Base-by-base conservation (phyloP, 2,113 vertebrate species). In the Paramisgurnus dabryanus region DNA sequence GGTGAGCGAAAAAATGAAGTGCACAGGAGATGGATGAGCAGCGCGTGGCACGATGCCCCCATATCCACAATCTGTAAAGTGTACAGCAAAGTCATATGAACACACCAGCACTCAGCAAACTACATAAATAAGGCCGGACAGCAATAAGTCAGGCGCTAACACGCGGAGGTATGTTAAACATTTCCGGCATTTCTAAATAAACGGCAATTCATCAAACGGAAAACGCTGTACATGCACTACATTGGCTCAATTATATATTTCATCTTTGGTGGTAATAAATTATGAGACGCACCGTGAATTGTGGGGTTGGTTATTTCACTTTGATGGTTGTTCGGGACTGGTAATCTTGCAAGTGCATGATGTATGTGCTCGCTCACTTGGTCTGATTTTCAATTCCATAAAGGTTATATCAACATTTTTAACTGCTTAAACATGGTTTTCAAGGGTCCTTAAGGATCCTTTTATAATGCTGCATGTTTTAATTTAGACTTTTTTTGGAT, bases 1-100 rank as follows among this genome's bases (percentile, higher is more conserved):
- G 67, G 40, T 55, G 15, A n/a, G 60, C 17, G 58, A 41, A 58
- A 67, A 60, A 78, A 78, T 63, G 64, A 78, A 68, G 77, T 66
- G 34, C 40, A 71, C 73, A 57, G 77, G 80, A 82, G 80, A 85
- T 67, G 80, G 84, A 85, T 85, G 80, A 61, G 67, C 68, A 55
- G 67, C 40, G 57, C 7, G 34, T 79, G 84, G 67, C 77, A 68
- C 45, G 41, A 41, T 82, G 80, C 66, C 67, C 80, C 67, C 49
- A 10, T 65, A 79, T 80, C 78, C 76, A 69, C 84, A 80, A 71
- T 80, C 68, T 57, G 53, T 80, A 72, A 60, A 67, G 72, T 67
- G 72, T 80, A 70, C 76, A 68, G 67, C 81, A 85, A 80, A 73
- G 63, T 82, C 84, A 75, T 76, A 81, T 57, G 58, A 78, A 65